Evolutionary conservation across 2,888 invertebrate genomes (phyloP), one percentile per base, ranked within the genome.

Genomic region (Tachystola acroxantha): DNA sequence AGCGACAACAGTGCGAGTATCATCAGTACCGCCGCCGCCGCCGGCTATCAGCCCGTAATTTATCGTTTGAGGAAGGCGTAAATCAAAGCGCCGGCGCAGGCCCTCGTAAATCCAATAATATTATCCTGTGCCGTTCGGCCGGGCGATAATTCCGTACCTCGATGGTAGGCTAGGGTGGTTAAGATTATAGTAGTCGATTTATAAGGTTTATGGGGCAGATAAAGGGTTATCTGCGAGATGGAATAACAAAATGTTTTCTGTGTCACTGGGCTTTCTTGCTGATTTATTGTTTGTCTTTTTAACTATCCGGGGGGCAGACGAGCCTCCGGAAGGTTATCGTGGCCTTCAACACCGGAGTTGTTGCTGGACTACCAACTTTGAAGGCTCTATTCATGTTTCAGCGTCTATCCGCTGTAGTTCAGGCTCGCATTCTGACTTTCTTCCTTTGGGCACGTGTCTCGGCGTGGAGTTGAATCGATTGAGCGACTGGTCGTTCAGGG

Each of bases 21-120:
- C 26, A 13, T 4, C 11, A 31, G 35, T 33, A 37, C 32, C 28
- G 10, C 13, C 25, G 29, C 26, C 16, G 13, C 24, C 31, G 28
- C 3, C 10, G 20, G 31, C 34, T 24, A 27, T 26, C 13, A 52
- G 41, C 30, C 50, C 49, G 54, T 74, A 72, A 81, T 78, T 78
- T 77, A 81, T 74, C 66, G 72, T 32, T 54, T 48, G 53, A 77
- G 85, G 85, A 85, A 84, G 74, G 67, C 64, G 73, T 85, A 84
- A 84, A 85, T 85, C 85, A 82, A 53, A 54, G 64, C 71, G 65
- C 71, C 65, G 69, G 79, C 75, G 69, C 71, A 70, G 63, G 66
- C 64, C 64, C 70, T 76, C 82, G 73, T 85, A 85, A 85, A 84
- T 85, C 75, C 74, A 70, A 73, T 72, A 79, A 77, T 79, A 82